Evolutionary conservation across 2,113 vertebrate species (phyloP).

Genomic region (Psettodes erumei): DNA sequence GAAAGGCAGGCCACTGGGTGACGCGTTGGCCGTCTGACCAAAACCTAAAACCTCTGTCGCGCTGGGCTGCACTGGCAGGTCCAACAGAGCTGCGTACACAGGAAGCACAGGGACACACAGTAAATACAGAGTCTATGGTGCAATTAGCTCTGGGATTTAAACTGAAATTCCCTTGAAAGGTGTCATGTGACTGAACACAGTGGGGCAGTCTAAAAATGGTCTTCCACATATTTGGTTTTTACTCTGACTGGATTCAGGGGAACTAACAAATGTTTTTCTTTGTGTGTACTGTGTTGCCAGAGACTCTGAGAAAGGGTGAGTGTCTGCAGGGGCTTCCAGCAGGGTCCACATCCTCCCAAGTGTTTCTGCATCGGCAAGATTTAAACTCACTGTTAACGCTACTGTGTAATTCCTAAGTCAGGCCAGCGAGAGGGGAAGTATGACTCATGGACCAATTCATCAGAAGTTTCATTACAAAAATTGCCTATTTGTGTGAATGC

Average conservation of each 20-base stretch:
- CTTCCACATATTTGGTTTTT: not conserved
- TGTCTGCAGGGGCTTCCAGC: not conserved
- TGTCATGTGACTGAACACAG: no score
- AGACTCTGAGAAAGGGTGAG: not conserved
- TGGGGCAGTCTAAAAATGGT: no score
- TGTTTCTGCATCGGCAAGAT: not conserved
- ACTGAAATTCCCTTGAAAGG: no score
- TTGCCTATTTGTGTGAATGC: not conserved
- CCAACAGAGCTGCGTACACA: constrained; percentile 62
- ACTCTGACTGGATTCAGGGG: not conserved
- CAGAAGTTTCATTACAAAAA: not conserved
- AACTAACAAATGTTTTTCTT: not conserved
- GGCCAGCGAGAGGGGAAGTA: not conserved
- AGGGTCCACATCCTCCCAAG: constrained; percentile 10
- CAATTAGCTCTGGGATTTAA: no score
- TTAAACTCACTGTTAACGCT: not conserved
- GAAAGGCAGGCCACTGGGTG: constrained; percentile 91
- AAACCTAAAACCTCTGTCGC: constrained; percentile 91
- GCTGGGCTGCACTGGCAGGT: constrained; percentile 75
- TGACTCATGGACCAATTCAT: constrained; percentile 6
- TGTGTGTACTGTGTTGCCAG: not conserved
- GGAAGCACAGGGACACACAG: not conserved
- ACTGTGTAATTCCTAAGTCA: constrained; percentile 12
- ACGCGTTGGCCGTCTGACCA: constrained; percentile 82
- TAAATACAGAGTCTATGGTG: not conserved